phyloP scores from a whole-genome alignment of 2,113 vertebrate genomes.

The Calidris pygmaea region DNA sequence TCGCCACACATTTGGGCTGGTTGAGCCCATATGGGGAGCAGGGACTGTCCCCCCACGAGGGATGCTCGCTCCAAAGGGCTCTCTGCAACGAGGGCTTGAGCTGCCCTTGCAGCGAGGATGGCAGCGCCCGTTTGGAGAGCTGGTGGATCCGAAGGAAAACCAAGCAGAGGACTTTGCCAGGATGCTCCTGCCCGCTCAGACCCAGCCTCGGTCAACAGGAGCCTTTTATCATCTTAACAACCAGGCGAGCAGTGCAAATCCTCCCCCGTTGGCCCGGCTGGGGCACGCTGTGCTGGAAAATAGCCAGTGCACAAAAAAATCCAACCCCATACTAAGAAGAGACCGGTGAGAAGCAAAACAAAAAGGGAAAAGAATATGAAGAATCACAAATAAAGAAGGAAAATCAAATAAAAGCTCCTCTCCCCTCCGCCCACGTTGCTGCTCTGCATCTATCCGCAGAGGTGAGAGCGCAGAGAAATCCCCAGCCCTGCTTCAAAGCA shows the following conservation, averaged over 20 bases:
- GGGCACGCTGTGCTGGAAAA: not conserved
- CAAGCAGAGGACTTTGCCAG: not conserved
- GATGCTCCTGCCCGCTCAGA: not conserved
- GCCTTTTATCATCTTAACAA: not conserved
- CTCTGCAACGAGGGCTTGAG: not conserved
- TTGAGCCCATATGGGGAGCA: not conserved
- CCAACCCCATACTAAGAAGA: not conserved
- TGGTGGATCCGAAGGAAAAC: not conserved
- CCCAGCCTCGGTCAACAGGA: not conserved
- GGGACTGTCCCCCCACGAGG: accelerated
- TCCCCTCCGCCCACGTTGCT: not conserved
- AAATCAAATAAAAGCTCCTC: not conserved
- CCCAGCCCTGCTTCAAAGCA: not conserved
- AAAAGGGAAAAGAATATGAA: not conserved
- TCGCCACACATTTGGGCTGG: accelerated
- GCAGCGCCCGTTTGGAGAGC: not conserved
- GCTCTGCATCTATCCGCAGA: not conserved
- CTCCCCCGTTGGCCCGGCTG: not conserved
- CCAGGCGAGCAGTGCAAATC: not conserved
- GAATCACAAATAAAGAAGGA: not conserved
- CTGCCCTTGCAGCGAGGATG: not conserved
- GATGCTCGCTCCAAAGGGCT: not conserved
- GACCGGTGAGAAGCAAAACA: not conserved
- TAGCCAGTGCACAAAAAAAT: not conserved
- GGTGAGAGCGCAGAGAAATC: not conserved